Percentiles rank a stretch among this genome's conserved stretches.
phyloP scores from a whole-genome alignment of 2,113 vertebrate genomes.

The Xenotilapia longispinis region DNA sequence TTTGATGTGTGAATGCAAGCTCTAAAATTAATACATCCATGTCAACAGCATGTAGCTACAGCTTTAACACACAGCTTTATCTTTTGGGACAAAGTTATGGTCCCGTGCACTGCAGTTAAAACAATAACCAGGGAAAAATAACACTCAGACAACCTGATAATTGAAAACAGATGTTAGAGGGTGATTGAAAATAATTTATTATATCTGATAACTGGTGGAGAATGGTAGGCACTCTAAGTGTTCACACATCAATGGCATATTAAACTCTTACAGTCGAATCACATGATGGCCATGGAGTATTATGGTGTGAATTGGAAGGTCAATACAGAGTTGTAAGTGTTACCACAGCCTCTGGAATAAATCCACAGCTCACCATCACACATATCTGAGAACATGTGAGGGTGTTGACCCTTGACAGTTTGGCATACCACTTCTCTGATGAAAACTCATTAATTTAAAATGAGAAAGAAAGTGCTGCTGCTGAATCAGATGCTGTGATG shows the following conservation, averaged over 20 bases:
- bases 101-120: background rate
- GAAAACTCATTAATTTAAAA: background rate
- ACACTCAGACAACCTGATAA: background rate
- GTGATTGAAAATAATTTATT: background rate
- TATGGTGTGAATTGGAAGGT: background rate
- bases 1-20: rapidly evolving
- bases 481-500: constrained; percentile 21
- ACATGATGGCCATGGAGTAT: background rate
- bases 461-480: background rate
- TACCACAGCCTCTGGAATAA: background rate
- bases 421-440: background rate
- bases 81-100: background rate
- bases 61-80: background rate
- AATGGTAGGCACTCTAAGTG: background rate
- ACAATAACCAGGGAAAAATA: background rate
- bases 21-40: background rate
- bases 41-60: background rate
- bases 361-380: background rate
- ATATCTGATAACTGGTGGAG: background rate
- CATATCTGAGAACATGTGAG: background rate
- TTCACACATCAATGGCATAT: background rate
- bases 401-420: background rate
- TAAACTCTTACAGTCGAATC: background rate
- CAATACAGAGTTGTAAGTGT: background rate
- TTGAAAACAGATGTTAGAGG: background rate